A percentile compares a stretch with the other conserved stretches of the same genome.
Evolutionary conservation across 2,113 vertebrate genomes (phyloP).

Genomic region (Ammodytes marinus): DNA sequence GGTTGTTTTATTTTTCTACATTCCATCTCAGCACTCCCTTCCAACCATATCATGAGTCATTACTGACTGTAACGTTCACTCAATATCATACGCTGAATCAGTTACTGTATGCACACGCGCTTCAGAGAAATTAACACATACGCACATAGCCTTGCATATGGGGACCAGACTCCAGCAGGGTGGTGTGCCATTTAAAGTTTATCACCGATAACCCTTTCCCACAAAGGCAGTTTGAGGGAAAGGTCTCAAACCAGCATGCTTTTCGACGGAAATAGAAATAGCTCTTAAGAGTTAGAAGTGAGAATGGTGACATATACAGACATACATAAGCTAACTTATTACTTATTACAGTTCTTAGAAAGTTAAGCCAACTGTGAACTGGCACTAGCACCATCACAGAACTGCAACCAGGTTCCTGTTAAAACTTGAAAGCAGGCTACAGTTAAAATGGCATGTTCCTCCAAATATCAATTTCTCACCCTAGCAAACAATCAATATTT

Average conservation of each 20-base stretch:
- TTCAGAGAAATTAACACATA: not conserved
- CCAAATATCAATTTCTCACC: slow-evolving; percentile 50
- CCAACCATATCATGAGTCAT: slow-evolving; percentile 71
- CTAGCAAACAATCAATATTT: slow-evolving; percentile 62
- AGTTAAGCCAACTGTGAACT: no score
- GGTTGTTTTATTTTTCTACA: slow-evolving; percentile 70
- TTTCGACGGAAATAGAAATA: no score
- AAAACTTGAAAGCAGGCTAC: slow-evolving; percentile 13
- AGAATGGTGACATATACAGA: no score
- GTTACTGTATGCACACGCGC: slow-evolving; percentile 39
- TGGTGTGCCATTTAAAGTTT: not conserved
- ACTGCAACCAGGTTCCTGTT: slow-evolving; percentile 17
- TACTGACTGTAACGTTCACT: slow-evolving; percentile 69
- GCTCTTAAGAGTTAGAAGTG: no score
- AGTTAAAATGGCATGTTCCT: slow-evolving; percentile 28
- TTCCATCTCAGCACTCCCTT: slow-evolving; percentile 64
- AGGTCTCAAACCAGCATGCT: no score
- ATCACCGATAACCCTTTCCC: no score
- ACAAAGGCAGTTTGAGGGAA: no score
- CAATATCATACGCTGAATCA: slow-evolving; percentile 61
- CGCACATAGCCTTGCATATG: not conserved
- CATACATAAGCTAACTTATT: no score
- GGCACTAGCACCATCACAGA: slow-evolving; percentile 3
- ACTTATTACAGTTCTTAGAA: no score
- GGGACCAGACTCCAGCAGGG: not conserved